Percentiles rank a stretch among this genome's conserved stretches.
Conservation (phyloP, 2,888 invertebrate genomes). For the Hemithea aestivaria region DNA sequence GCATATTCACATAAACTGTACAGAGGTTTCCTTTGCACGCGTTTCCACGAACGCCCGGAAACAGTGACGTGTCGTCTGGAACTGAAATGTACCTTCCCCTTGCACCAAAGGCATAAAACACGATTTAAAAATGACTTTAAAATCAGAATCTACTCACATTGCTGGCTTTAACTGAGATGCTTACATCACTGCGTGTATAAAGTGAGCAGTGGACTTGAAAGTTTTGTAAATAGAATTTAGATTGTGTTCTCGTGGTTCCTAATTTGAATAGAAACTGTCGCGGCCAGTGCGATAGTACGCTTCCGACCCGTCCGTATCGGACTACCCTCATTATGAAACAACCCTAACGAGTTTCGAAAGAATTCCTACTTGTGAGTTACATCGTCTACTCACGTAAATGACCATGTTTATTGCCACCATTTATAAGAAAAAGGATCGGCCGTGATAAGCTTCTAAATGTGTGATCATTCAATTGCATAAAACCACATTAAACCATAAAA, state of each 20-base stretch:
- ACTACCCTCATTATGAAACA: conserved; percentile 41
- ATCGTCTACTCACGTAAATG: conserved; percentile 48
- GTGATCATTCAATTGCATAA: too few relatives aligned
- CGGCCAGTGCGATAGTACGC: conserved; percentile 49
- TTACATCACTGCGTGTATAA: not conserved
- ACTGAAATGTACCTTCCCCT: conserved; percentile 20
- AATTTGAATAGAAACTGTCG: conserved; percentile 71
- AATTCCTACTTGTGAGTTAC: conserved; percentile 51
- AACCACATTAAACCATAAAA: too few relatives aligned
- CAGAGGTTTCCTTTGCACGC: conserved; percentile 41
- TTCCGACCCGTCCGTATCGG: conserved; percentile 57
- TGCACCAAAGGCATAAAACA: conserved; percentile 4
- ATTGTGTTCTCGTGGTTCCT: conserved; percentile 38
- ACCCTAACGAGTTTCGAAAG: conserved; percentile 52
- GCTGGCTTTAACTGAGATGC: too few relatives aligned
- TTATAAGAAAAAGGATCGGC: too few relatives aligned
- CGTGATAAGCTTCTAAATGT: too few relatives aligned
- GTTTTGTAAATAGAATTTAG: conserved; percentile 24
- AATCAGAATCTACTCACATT: too few relatives aligned
- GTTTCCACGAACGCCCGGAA: conserved; percentile 50
- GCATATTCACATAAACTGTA: conserved; percentile 21
- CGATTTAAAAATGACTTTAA: not conserved
- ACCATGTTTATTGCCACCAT: too few relatives aligned
- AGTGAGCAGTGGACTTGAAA: conserved; percentile 31
- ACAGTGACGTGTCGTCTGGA: conserved; percentile 46